phyloP scores from a whole-genome alignment of 2,113 vertebrate genomes.

The Nycticorax nycticorax region DNA sequence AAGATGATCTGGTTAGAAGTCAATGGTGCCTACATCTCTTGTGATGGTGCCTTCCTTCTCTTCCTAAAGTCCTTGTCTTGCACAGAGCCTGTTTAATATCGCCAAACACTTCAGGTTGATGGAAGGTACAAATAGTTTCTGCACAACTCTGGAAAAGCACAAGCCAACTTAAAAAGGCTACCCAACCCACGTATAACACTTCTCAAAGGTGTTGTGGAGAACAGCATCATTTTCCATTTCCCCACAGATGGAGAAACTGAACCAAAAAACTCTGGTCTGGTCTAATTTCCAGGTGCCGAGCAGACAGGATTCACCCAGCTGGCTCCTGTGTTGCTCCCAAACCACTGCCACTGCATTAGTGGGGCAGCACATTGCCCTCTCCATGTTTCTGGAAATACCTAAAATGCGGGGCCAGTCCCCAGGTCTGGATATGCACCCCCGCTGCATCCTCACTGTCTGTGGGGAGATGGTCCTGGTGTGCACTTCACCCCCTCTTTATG shows the following conservation, averaged over 20 bases:
- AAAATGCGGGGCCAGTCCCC: background rate
- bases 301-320: background rate
- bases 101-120: background rate
- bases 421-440: background rate
- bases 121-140: background rate
- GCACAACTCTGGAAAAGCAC: background rate
- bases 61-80: background rate
- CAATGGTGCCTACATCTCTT: background rate
- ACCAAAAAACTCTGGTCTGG: background rate
- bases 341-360: background rate
- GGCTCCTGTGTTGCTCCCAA: background rate
- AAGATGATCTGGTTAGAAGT: background rate
- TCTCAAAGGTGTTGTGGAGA: background rate
- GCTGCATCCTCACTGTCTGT: background rate
- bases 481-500: background rate
- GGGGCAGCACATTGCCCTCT: background rate
- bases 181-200: background rate
- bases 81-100: background rate
- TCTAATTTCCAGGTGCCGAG: background rate
- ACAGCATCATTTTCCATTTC: background rate
- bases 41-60: background rate
- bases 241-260: background rate
- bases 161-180: background rate
- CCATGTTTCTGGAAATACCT: background rate
- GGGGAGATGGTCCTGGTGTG: background rate